phyloP scores from a whole-genome alignment of 2,797 vertebrate species.

The Chelon auratus region DNA sequence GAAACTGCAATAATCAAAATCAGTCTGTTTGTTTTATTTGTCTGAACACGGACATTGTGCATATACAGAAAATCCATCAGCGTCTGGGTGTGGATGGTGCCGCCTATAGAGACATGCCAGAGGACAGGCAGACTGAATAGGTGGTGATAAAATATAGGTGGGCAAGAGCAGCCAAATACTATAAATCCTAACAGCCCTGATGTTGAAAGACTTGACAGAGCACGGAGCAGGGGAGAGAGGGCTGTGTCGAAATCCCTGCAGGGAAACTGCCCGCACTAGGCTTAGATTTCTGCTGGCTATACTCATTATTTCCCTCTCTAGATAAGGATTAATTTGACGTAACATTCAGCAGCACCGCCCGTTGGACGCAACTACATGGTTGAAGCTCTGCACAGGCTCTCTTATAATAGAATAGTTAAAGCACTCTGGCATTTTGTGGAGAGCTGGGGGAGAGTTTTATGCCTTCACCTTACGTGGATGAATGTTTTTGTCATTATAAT shows the following conservation, averaged over 20 bases:
- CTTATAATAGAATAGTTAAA: constrained; percentile 19
- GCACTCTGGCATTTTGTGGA: constrained; percentile 8
- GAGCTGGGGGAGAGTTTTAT: constrained; percentile 2
- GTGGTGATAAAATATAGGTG: constrained; percentile 65
- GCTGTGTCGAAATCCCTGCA: constrained; percentile 72
- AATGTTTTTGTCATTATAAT: constrained; percentile 15
- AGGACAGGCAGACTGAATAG: constrained; percentile 57
- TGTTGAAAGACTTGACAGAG: constrained; percentile 58
- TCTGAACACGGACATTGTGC: constrained; percentile 15
- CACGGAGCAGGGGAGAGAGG: constrained; percentile 45
- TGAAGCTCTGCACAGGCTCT: constrained; percentile 29
- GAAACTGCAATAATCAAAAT: too few relatives aligned
- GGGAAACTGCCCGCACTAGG: constrained; percentile 67
- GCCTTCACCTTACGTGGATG: constrained; percentile 16
- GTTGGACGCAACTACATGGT: constrained; percentile 52
- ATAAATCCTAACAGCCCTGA: constrained; percentile 67
- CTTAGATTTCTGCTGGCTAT: constrained; percentile 71
- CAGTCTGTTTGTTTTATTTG: not conserved
- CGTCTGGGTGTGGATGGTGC: constrained; percentile 19
- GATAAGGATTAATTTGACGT: constrained; percentile 74
- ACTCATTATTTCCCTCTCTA: constrained; percentile 73
- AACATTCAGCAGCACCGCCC: constrained; percentile 61
- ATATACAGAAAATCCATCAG: constrained; percentile 25
- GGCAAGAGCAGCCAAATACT: constrained; percentile 65
- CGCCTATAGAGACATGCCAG: constrained; percentile 44